Evolutionary conservation across 2,113 vertebrate species (phyloP).

Genomic region (Bambusicola thoracicus): DNA sequence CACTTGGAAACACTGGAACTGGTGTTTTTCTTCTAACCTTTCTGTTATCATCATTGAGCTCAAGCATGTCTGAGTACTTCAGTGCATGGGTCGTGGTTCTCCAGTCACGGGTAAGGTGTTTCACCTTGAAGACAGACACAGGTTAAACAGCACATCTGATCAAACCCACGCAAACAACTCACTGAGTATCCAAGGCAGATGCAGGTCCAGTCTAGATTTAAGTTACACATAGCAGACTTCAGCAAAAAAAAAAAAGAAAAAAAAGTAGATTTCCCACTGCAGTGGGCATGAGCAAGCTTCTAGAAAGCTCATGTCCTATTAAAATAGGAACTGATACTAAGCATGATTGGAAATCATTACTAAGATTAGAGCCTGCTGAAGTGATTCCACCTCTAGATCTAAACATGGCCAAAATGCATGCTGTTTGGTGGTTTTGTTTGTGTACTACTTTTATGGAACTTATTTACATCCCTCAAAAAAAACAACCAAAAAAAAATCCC

Average conservation of each 20-base stretch:
- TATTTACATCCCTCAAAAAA: background rate
- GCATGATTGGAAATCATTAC: background rate
- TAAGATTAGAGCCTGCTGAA: background rate
- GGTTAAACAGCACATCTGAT: background rate
- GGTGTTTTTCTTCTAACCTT: slow-evolving; percentile 90
- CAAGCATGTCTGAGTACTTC: slow-evolving; percentile 86
- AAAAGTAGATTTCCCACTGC: background rate
- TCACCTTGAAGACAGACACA: slow-evolving; percentile 83
- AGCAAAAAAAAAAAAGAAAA: background rate
- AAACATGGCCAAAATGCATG: background rate
- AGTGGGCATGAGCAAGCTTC: background rate
- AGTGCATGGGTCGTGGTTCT: slow-evolving; percentile 93
- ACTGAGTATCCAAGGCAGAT: background rate
- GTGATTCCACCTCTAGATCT: background rate
- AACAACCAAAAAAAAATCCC: background rate
- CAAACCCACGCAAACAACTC: background rate
- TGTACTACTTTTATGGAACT: background rate
- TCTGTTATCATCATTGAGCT: slow-evolving; percentile 90
- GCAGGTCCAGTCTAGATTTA: background rate
- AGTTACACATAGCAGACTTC: background rate
- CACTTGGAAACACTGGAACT: slow-evolving; percentile 91
- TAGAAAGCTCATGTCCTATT: background rate
- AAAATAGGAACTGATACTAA: background rate
- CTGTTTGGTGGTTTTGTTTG: background rate
- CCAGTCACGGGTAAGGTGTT: slow-evolving; percentile 97